A percentile compares a stretch with the other conserved stretches of the same genome.
Evolutionary conservation across 1,140 invertebrate species (phyloP).

Genomic region (Leucophenga varia): DNA sequence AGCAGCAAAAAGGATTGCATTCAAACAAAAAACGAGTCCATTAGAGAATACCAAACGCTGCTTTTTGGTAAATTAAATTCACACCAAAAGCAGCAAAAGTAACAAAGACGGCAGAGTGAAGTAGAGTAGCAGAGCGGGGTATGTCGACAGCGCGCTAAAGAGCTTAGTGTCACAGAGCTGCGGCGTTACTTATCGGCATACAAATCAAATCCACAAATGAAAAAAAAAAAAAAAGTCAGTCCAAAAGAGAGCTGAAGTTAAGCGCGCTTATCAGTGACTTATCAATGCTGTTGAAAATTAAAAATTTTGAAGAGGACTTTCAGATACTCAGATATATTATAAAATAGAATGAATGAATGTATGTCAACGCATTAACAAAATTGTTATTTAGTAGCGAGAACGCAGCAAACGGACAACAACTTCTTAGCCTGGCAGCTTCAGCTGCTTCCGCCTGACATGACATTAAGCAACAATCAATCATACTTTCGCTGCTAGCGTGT

Average conservation of each 20-base stretch:
- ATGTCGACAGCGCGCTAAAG: neutral
- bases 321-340: no score
- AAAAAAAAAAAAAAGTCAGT: conserved; percentile 12
- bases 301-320: no score
- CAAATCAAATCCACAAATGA: conserved; percentile 49
- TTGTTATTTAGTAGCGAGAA: no score
- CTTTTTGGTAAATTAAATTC: conserved; percentile 53
- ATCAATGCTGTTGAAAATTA: no score
- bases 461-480: conserved; percentile 48
- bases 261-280: no score
- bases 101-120: conserved; percentile 4
- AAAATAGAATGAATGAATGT: no score
- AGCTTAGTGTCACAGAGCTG: no score
- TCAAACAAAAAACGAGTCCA: neutral
- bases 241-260: no score
- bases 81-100: conserved; percentile 28
- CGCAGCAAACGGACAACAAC: no score
- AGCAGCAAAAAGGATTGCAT: conserved; percentile 35
- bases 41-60: conserved; percentile 1
- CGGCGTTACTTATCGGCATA: conserved; percentile 24
- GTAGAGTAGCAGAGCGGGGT: neutral
- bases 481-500: conserved; percentile 20
- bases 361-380: no score
- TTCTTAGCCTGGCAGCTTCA: conserved; percentile 31
- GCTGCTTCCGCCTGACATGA: conserved; percentile 40